A percentile compares a stretch with the other conserved stretches of the same genome.
phyloP scores from a whole-genome alignment of 2,113 vertebrate genomes.

The Syrmaticus mikado region DNA sequence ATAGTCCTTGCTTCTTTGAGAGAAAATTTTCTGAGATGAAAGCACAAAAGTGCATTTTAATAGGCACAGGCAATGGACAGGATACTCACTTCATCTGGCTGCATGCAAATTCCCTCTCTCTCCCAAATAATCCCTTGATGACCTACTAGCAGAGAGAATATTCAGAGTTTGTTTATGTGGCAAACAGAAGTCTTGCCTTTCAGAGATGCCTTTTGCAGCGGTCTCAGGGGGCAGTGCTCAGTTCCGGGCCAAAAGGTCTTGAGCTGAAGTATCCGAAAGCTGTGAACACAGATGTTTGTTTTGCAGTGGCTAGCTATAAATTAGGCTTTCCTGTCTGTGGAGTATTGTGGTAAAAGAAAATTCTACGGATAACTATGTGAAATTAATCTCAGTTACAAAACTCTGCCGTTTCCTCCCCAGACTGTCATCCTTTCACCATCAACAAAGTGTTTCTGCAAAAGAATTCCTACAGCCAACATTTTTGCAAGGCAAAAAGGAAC shows the following conservation, averaged over 20 bases:
- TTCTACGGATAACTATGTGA: neutral
- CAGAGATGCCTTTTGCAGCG: neutral
- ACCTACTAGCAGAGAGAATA: neutral
- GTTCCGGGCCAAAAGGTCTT: neutral
- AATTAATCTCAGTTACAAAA: neutral
- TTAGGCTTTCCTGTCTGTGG: neutral
- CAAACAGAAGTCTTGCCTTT: neutral
- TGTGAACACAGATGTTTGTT: neutral
- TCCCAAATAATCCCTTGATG: slow-evolving; percentile 41
- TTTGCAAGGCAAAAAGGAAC: neutral
- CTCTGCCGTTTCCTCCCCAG: neutral
- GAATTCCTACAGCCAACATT: neutral
- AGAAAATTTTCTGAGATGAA: neutral
- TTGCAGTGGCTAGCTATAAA: neutral
- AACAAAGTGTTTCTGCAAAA: neutral
- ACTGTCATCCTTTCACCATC: neutral
- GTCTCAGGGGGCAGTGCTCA: neutral
- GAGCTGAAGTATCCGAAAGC: neutral
- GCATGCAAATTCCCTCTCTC: neutral
- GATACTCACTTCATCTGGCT: neutral
- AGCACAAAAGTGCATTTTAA: slow-evolving; percentile 11
- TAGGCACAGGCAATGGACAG: neutral
- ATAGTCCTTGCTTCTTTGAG: neutral
- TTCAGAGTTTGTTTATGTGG: neutral
- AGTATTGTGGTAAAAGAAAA: neutral